phyloP scores from a whole-genome alignment of 2,888 invertebrate species.

The Oxystoma pomonae region DNA sequence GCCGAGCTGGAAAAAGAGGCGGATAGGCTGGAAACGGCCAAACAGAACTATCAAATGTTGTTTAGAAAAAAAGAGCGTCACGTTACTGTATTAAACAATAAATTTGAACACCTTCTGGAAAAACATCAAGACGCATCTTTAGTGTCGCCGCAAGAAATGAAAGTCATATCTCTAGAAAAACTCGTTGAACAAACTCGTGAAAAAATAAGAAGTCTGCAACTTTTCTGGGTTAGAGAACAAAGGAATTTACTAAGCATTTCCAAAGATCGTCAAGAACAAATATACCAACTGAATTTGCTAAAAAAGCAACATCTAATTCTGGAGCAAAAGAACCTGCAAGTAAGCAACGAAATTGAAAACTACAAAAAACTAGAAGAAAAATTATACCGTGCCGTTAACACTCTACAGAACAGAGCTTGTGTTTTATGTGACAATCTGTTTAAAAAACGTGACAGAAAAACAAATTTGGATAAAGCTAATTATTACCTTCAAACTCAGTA shows the following conservation, averaged over 20 bases:
- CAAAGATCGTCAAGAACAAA: constrained; percentile 62
- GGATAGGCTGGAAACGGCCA: constrained; percentile 45
- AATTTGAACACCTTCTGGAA: constrained; percentile 50
- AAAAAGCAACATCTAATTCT: constrained; percentile 65
- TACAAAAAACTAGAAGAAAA: constrained; percentile 54
- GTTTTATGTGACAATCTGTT: constrained; percentile 56
- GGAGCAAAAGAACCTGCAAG: constrained; percentile 69
- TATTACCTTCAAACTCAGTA: constrained; percentile 41
- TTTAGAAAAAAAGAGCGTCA: constrained; percentile 50
- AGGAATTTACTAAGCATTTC: constrained; percentile 66
- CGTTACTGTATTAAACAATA: constrained; percentile 51
- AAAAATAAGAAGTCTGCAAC: constrained; percentile 62
- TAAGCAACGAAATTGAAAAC: constrained; percentile 61
- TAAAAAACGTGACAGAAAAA: constrained; percentile 53
- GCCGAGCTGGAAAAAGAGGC: constrained; percentile 47
- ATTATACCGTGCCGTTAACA: constrained; percentile 57
- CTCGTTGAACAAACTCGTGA: constrained; percentile 58
- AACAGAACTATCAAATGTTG: constrained; percentile 47
- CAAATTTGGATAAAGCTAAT: constrained; percentile 54
- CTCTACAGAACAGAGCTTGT: constrained; percentile 58
- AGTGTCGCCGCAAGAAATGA: constrained; percentile 55
- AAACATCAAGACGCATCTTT: constrained; percentile 49
- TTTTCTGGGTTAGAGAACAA: constrained; percentile 74
- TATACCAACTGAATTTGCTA: constrained; percentile 65
- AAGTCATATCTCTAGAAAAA: constrained; percentile 63